These are phyloP conservation scores for Mus minutoides DNA, from an alignment of 2,797 vertebrate species.

Conservation along the genomic window DNA sequence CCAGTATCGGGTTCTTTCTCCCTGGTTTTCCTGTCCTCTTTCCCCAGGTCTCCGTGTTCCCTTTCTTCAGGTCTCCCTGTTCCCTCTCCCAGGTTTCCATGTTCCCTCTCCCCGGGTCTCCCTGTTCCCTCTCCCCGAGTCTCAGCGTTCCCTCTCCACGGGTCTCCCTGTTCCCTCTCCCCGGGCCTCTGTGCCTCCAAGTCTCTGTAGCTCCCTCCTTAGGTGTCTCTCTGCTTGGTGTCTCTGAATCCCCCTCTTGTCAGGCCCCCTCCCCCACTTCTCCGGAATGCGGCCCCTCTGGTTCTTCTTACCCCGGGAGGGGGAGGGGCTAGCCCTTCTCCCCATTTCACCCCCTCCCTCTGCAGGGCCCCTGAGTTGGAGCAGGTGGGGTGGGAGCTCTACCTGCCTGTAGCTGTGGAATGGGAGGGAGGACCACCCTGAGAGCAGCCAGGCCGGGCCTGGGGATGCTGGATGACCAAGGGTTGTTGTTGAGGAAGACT, in stretches of 20 bases:
- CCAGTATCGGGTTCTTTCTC: background rate
- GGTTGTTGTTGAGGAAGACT: constrained; percentile 40
- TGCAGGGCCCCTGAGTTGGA: constrained; percentile 50
- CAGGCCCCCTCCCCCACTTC: constrained; percentile 57
- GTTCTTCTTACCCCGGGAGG: constrained; percentile 70
- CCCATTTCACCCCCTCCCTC: background rate
- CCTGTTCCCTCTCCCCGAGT: background rate
- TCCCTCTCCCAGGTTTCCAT: background rate
- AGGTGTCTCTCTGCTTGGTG: constrained; percentile 22
- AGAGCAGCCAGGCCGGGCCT: background rate
- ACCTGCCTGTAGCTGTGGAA: constrained; percentile 26
- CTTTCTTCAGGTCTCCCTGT: background rate
- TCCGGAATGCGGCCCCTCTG: constrained; percentile 81
- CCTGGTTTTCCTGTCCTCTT: background rate
- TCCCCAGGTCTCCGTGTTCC: background rate
- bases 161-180: background rate
- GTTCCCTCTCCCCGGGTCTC: background rate
- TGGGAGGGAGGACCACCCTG: constrained; percentile 2
- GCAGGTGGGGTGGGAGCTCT: constrained; percentile 27
- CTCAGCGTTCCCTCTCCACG: background rate
- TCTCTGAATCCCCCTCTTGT: constrained; percentile 13
- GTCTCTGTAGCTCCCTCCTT: background rate
- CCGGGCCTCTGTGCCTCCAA: background rate
- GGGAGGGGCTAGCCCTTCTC: constrained; percentile 71
- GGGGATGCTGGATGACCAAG: constrained; percentile 3